These are phyloP conservation scores for Muscicapa adusta DNA, from an alignment of 2,113 vertebrate genomes.

Conservation along the genomic window DNA sequence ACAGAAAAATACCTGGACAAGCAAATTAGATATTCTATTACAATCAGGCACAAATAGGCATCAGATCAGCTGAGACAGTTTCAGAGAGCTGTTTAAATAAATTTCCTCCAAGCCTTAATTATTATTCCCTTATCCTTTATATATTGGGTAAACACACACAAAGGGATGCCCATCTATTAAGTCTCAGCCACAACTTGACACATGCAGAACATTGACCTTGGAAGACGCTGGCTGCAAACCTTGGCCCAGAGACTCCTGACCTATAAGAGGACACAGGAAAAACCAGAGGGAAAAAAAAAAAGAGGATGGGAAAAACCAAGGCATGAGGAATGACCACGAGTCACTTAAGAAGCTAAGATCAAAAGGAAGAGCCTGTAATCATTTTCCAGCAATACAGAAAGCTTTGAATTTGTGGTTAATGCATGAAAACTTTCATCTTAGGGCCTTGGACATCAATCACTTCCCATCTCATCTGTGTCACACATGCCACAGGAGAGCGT, in stretches of 20 bases:
- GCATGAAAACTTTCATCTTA: constrained; percentile 1
- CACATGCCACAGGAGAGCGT: background rate
- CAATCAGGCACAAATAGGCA: background rate
- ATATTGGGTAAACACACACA: background rate
- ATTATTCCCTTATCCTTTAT: background rate
- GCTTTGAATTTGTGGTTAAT: background rate
- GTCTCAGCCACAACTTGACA: background rate
- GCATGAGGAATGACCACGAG: background rate
- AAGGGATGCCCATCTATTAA: background rate
- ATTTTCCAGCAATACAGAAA: background rate
- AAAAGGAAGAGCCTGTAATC: background rate
- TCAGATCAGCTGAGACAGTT: background rate
- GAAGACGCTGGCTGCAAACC: background rate
- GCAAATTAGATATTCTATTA: background rate
- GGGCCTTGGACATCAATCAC: background rate
- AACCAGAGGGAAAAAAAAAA: background rate
- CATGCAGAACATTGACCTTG: background rate
- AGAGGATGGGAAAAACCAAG: background rate
- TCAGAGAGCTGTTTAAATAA: background rate
- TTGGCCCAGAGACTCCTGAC: background rate
- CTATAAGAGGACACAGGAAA: background rate
- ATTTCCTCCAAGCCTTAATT: background rate
- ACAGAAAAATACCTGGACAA: background rate
- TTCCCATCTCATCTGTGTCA: background rate
- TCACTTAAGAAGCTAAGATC: background rate